Evolutionary conservation across 1,140 invertebrate genomes (phyloP).

Genomic region (Scaptomyza montana): DNA sequence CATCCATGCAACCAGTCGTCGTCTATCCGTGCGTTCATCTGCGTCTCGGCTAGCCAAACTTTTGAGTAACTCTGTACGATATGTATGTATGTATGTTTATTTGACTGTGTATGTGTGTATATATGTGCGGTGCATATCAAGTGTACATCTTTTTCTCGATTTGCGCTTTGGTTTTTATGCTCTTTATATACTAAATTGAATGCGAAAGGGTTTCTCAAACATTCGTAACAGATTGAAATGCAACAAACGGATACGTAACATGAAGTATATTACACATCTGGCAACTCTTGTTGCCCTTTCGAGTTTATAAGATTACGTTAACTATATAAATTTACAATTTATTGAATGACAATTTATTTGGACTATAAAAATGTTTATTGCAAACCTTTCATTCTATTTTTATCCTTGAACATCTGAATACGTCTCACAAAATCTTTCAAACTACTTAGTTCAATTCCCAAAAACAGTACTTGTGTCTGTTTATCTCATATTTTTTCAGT

Average conservation of each 20-base stretch:
- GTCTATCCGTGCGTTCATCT: slow-evolving; percentile 63
- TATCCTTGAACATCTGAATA: background rate
- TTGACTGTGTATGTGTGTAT: slow-evolving; percentile 4
- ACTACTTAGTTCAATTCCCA: too few species aligned
- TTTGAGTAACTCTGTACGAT: slow-evolving; percentile 15
- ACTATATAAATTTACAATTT: background rate
- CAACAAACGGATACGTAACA: background rate
- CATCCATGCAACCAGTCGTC: slow-evolving; percentile 58
- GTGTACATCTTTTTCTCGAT: slow-evolving; percentile 56
- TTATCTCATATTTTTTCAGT: background rate
- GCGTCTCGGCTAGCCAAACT: slow-evolving; percentile 43
- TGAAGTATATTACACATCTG: background rate
- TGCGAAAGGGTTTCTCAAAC: background rate
- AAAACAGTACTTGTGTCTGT: too few species aligned
- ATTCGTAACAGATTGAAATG: slow-evolving; percentile 7
- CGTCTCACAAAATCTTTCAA: too few species aligned
- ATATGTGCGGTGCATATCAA: slow-evolving; percentile 44
- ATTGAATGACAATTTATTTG: background rate
- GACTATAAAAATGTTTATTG: background rate
- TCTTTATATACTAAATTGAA: background rate
- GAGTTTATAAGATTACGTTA: background rate
- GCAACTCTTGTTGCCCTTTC: background rate
- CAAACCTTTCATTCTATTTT: too few species aligned
- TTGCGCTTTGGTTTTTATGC: slow-evolving; percentile 50
- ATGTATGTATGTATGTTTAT: slow-evolving; percentile 12